phyloP scores from a whole-genome alignment of 2,113 vertebrate genomes.

The Brachypodius melanocephalos region DNA sequence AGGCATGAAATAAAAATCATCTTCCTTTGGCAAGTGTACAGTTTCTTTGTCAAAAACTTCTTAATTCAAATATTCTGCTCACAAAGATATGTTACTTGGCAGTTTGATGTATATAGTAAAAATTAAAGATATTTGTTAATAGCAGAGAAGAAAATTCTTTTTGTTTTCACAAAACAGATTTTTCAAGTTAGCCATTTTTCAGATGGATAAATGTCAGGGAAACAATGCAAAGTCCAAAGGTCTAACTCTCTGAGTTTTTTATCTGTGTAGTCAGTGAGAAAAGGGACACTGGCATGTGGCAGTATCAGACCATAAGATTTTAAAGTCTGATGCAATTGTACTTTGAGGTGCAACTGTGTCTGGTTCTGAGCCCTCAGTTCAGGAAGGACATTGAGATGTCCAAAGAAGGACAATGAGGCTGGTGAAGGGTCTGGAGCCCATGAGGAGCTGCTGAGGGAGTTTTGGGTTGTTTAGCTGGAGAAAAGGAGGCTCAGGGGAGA shows the following conservation, averaged over 20 bases:
- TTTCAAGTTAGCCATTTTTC: neutral
- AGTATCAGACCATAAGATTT: neutral
- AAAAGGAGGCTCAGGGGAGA: neutral
- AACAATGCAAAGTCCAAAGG: neutral
- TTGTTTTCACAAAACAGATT: neutral
- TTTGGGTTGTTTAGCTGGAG: neutral
- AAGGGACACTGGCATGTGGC: neutral
- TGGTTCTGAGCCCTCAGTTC: neutral
- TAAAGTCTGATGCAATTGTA: neutral
- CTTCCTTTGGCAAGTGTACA: conserved; percentile 26
- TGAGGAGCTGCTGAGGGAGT: neutral
- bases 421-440: neutral
- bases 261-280: neutral
- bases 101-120: neutral
- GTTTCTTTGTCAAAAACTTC: conserved; percentile 14
- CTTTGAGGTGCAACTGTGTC: neutral
- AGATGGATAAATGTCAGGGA: neutral
- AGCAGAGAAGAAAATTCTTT: conserved; percentile 12
- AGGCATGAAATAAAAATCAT: conserved; percentile 39
- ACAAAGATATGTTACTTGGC: conserved; percentile 18
- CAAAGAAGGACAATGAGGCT: neutral
- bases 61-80: conserved; percentile 40
- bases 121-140: conserved; percentile 41
- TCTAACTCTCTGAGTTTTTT: neutral
- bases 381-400: neutral